Base-by-base conservation (phyloP, 1,140 invertebrate species). In the Drosophila pruinosa region DNA sequence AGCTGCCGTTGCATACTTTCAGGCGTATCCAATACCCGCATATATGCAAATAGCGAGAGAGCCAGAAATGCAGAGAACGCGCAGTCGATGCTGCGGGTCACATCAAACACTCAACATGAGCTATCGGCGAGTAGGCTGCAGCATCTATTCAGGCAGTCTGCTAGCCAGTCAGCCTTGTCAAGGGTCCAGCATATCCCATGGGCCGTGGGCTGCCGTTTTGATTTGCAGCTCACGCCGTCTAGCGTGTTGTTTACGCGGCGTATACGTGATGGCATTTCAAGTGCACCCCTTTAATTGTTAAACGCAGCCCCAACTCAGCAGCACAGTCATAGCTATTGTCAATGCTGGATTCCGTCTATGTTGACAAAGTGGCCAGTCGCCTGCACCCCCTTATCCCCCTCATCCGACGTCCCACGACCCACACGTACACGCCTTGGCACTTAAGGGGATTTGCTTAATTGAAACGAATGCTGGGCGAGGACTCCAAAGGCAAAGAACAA, bases 391-490 rank as follows among this genome's bases (percentile, higher is more conserved):
- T 21, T 4, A n/a, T 12, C 17, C 63, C 38, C 34, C 7, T 14
- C 43, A 1, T 14, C 31, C 26, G 14, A 28, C 63, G 2, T 34
- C 14, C 21, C 48, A 22, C 26, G 34, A 22, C 41, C 39, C 62
- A 59, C 81, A 86, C 81, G 82, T 86, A 86, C 77, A 88, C 74
- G 76, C 63, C 72, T 78, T 89, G 85, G 72, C 85, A 89, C 85
- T 89, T 89, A 80, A 83, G 85, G 85, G 85, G 79, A 89, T 89
- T 89, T 89, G 85, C 88, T 89, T 89, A 89, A 89, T 89, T 89
- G 85, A 89, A 85, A 89, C 76, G 85, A 89, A 89, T 85, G 74
- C 70, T 69, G 53, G 70, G 72, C 61, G 47, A 82, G 58, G 43
- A 45, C 39, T 69, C 24, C 50, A 62, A 67, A 69, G 59, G 53